phyloP scores from a whole-genome alignment of 1,140 invertebrate genomes.

The Drosophila littoralis region DNA sequence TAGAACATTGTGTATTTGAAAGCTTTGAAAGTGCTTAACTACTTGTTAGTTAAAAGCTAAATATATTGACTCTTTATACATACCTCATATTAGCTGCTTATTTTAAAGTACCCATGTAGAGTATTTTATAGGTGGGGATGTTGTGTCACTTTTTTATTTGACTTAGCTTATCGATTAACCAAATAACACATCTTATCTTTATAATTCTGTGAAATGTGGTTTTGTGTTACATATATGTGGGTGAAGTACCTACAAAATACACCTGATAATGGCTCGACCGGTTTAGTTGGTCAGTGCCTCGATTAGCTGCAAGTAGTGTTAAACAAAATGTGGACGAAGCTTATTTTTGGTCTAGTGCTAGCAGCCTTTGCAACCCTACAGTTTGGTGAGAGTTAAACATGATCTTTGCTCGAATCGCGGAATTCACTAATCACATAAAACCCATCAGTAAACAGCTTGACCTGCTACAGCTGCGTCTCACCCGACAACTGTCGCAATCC shows the following conservation, averaged over 20 bases:
- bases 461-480: slow-evolving; percentile 50
- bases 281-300: slow-evolving; percentile 22
- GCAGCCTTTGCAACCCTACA: slow-evolving; percentile 47
- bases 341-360: slow-evolving; percentile 45
- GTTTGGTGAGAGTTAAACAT: slow-evolving; percentile 40
- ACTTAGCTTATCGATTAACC: too few relatives aligned
- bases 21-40: too few relatives aligned
- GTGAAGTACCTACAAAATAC: too few relatives aligned
- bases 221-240: neutral
- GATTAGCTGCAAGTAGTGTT: neutral
- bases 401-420: neutral
- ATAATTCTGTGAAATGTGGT: neutral
- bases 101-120: too few relatives aligned
- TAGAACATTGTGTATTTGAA: too few relatives aligned
- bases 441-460: slow-evolving; percentile 39
- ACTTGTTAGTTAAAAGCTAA: too few relatives aligned
- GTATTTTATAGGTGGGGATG: too few relatives aligned
- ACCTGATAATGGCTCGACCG: neutral
- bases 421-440: neutral
- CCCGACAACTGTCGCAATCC: slow-evolving; percentile 26
- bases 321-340: slow-evolving; percentile 54
- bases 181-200: too few relatives aligned
- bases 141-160: too few relatives aligned
- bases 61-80: too few relatives aligned
- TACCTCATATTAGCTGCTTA: too few relatives aligned